Evolutionary conservation across 2,888 invertebrate genomes (phyloP), one percentile per base, ranked within the genome.

Genomic region (Drosophila cognata): DNA sequence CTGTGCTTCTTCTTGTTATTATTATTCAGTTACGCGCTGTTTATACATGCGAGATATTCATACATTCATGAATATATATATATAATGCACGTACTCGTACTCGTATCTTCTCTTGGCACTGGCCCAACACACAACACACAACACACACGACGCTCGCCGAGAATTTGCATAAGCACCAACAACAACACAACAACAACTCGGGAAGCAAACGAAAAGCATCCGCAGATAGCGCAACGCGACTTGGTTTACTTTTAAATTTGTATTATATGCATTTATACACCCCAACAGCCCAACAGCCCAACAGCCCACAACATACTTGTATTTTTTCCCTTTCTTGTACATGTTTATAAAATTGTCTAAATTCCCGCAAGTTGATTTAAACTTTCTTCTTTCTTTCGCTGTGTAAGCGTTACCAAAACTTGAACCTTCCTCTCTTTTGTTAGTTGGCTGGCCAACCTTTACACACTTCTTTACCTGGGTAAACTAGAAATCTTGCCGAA

Each of bases 321-420:
- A 58, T 46, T 62, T 67, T 31, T 43, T 36, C 57, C 35, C 28
- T 59, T 56, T 51, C 53, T 60, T 79, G 60, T 81, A 81, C 81
- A 73, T 90, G 89, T 91, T 87, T 90, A 91, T 90, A 89, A 88
- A 91, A 89, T 90, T 90, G 87, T 87, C 87, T 87, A 90, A 87
- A 90, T 87, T 87, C 90, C 87, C 91, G 87, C 91, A 80, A 89
- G 89, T 89, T 91, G 89, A 90, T 85, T 89, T 90, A 90, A 89
- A 89, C 89, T 91, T 90, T 85, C 75, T 83, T 80, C 74, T 62
- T 74, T 60, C 67, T 63, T 64, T 52, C 46, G 74, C 55, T 70
- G 43, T 78, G 70, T 51, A 56, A 64, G 75, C 48, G 43, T 62
- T 65, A 72, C 68, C 72, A 81, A 67, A 77, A 81, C 74, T 81